Evolutionary conservation across 2,888 invertebrate species (phyloP), one percentile per base, ranked within the genome.

Genomic region (Calliopum simillimum): DNA sequence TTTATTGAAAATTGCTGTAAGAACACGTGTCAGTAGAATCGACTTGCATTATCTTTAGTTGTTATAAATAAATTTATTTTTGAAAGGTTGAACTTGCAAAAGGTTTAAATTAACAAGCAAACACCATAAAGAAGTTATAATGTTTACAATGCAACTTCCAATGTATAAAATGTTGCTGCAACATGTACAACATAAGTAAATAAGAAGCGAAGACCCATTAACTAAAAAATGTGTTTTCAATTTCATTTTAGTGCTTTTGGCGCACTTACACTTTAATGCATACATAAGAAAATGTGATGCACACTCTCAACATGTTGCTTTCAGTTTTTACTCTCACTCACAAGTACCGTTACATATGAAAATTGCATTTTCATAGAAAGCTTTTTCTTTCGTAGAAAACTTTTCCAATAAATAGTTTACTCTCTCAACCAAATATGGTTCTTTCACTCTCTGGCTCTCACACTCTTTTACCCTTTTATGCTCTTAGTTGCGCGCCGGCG

Each of bases 401-500:
- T 47, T 23, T 21, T 47, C 23, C 25, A 25, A 19, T 4, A 16
- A 16, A 8, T n/a, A 25, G 25, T 25, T 47, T 49, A n/a, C n/a
- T n/a, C 6, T 19, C 21, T 46, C 44, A 21, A 4, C 19, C 16
- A 3, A 8, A 8, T 23, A 21, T 8, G 1, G 0, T 61, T 16
- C 19, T 4, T n/a, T 21, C 14, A 3, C 62, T 51, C 63, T 51
- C 33, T 49, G 49, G 8, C 63, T n/a, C 41, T 64, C 51, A 8
- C 44, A 8, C 21, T n/a, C 33, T 49, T 13, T 56, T 1, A 19
- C 19, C 1, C n/a, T 11, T 19, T 55, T 3, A 2, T 55, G 16
- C 11, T 5, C 25, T 56, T 33, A 33, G 33, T 33, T 56, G 55
- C 55, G 55, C 55, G 55, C 55, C 55, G 55, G 55, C 55, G 55